These are phyloP conservation scores for Eupeodes latifasciatus DNA, from an alignment of 2,888 invertebrate genomes.

Conservation along the genomic window DNA sequence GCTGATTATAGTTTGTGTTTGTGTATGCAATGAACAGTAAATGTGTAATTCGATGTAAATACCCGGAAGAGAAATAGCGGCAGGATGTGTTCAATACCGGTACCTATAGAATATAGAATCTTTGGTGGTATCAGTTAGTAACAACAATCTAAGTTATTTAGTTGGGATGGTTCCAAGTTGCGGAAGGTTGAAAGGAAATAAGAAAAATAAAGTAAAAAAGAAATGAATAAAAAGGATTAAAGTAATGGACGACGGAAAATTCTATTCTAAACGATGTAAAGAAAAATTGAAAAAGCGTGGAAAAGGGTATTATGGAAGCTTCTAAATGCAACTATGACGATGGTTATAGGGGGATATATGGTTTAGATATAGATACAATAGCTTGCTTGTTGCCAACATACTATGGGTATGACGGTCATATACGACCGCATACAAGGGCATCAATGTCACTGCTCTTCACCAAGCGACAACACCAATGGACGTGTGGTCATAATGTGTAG, in stretches of 20 bases:
- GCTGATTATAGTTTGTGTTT: constrained; percentile 43
- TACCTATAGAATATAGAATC: constrained; percentile 9
- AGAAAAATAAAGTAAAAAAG: not conserved
- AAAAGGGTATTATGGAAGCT: constrained; percentile 2
- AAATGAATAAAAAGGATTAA: constrained; percentile 18
- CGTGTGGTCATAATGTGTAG: constrained; percentile 27
- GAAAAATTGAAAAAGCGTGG: constrained; percentile 1
- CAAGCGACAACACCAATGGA: constrained; percentile 24
- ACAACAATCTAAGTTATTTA: constrained; percentile 37
- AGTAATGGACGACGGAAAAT: not conserved
- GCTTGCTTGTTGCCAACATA: constrained; percentile 12
- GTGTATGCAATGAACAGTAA: constrained; percentile 28
- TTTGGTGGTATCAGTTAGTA: constrained; percentile 23
- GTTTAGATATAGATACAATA: not conserved
- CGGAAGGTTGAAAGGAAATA: not conserved
- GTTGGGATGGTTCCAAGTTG: constrained; percentile 1
- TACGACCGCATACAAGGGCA: constrained; percentile 29
- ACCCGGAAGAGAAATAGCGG: constrained; percentile 63
- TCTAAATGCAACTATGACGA: not conserved
- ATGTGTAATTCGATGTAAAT: constrained; percentile 69
- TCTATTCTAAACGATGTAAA: not conserved
- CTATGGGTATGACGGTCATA: constrained; percentile 15
- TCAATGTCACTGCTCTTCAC: constrained; percentile 17
- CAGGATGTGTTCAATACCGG: constrained; percentile 57
- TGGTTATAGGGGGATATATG: not conserved